phyloP scores from a whole-genome alignment of 2,797 vertebrate genomes.

The Takifugu rubripes region DNA sequence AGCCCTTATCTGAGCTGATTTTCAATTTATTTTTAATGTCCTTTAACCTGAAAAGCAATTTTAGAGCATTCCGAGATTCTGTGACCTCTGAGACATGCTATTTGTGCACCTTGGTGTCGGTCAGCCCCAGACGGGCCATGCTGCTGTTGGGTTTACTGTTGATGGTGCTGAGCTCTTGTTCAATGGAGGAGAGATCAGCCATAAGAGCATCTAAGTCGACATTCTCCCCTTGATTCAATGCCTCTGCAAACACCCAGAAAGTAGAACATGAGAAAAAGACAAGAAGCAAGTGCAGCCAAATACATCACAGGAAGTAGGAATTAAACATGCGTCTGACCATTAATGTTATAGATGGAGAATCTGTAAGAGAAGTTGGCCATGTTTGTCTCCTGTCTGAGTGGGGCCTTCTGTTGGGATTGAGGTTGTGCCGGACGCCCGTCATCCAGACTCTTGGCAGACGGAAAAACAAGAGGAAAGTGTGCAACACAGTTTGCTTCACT shows the following conservation, averaged over 20 bases:
- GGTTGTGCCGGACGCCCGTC: slow-evolving; percentile 78
- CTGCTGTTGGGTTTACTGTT: slow-evolving; percentile 60
- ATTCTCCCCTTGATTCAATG: slow-evolving; percentile 90
- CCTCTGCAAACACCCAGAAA: slow-evolving; percentile 77
- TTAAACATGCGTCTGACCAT: slow-evolving; percentile 75
- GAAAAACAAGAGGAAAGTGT: neutral
- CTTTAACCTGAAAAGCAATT: too few species aligned
- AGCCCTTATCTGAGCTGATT: too few species aligned
- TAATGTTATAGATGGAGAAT: slow-evolving; percentile 98
- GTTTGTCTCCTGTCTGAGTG: slow-evolving; percentile 93
- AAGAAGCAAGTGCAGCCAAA: too few species aligned
- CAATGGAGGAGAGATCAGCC: slow-evolving; percentile 96
- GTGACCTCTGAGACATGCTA: neutral
- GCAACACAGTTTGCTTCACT: neutral
- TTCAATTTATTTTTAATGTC: too few species aligned
- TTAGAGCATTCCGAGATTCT: too few species aligned
- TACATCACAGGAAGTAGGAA: neutral
- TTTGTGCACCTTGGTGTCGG: slow-evolving; percentile 57
- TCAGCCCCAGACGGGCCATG: slow-evolving; percentile 56
- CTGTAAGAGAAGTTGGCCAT: slow-evolving; percentile 99
- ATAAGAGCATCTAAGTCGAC: slow-evolving; percentile 96
- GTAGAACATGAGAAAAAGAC: neutral
- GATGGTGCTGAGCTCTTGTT: slow-evolving; percentile 92
- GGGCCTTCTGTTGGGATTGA: slow-evolving; percentile 81
- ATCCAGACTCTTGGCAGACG: slow-evolving; percentile 84